Percentiles rank a stretch among this genome's conserved stretches.
These are phyloP conservation scores for Conops quadrifasciatus DNA, from an alignment of 2,888 invertebrate genomes.

Conservation along the genomic window DNA sequence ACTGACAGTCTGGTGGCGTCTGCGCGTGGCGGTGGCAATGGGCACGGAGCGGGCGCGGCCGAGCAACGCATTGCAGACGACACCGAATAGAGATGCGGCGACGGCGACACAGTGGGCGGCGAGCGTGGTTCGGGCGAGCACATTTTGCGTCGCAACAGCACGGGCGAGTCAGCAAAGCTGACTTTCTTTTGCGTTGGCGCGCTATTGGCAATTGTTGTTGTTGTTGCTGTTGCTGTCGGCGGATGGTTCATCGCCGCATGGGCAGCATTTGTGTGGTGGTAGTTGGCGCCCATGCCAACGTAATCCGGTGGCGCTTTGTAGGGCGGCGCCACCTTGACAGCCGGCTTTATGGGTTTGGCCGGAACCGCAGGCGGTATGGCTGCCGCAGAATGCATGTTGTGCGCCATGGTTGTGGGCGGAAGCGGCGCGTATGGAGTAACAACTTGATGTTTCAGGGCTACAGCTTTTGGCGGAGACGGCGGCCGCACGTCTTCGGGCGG, in stretches of 20 bases:
- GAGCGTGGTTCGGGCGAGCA: slow-evolving; percentile 63
- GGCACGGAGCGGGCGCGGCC: slow-evolving; percentile 55
- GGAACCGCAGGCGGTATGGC: slow-evolving; percentile 53
- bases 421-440: neutral
- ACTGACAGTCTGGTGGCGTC: slow-evolving; percentile 78
- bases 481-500: slow-evolving; percentile 58
- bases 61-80: slow-evolving; percentile 47
- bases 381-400: slow-evolving; percentile 31
- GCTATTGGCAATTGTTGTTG: slow-evolving; percentile 12
- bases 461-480: neutral
- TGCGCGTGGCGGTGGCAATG: slow-evolving; percentile 79
- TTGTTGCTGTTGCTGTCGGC: slow-evolving; percentile 5
- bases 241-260: neutral
- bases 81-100: slow-evolving; percentile 38
- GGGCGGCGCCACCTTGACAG: slow-evolving; percentile 61
- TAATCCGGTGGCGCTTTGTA: slow-evolving; percentile 65
- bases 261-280: slow-evolving; percentile 16
- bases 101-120: slow-evolving; percentile 47
- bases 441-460: neutral
- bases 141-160: slow-evolving; percentile 64
- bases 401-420: neutral
- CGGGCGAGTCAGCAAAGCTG: slow-evolving; percentile 65
- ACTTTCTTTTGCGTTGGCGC: slow-evolving; percentile 57
- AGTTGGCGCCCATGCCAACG: slow-evolving; percentile 45
- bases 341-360: slow-evolving; percentile 59